phyloP scores from a whole-genome alignment of 2,797 vertebrate genomes.

The Phoeniculus purpureus region DNA sequence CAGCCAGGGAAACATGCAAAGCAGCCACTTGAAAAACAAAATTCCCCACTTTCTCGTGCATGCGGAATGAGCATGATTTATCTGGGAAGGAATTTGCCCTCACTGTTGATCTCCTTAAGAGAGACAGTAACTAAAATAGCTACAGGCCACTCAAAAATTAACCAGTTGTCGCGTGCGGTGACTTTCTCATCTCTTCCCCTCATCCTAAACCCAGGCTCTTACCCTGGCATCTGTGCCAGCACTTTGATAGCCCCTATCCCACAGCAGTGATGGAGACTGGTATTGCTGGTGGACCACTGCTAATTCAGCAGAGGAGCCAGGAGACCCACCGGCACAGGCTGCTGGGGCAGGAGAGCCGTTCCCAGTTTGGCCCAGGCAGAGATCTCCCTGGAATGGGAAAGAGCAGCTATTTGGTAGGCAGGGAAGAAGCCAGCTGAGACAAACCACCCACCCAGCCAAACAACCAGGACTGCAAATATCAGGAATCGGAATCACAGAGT shows the following conservation, averaged over 20 bases:
- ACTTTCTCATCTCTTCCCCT: background rate
- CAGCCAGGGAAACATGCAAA: conserved; percentile 54
- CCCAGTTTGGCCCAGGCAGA: background rate
- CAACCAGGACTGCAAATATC: background rate
- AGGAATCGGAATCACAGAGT: conserved; percentile 41
- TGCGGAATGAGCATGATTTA: conserved; percentile 67
- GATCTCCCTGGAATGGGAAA: background rate
- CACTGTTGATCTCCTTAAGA: conserved; percentile 62
- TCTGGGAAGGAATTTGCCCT: conserved; percentile 69
- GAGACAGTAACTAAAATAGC: conserved; percentile 61
- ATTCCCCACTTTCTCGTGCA: conserved; percentile 55
- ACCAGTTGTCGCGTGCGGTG: background rate
- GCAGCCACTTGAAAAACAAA: conserved; percentile 66
- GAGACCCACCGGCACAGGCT: background rate
- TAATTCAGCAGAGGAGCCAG: background rate
- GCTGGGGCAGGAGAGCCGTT: background rate
- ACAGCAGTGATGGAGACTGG: background rate
- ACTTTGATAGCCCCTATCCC: background rate
- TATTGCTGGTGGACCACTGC: background rate
- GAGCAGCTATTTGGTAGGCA: background rate
- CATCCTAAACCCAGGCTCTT: background rate
- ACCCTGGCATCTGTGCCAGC: background rate
- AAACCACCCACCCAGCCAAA: background rate
- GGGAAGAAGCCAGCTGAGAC: conserved; percentile 18
- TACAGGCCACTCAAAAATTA: background rate